phyloP scores from a whole-genome alignment of 2,797 vertebrate species.

The Neosilurus mollespiculum region DNA sequence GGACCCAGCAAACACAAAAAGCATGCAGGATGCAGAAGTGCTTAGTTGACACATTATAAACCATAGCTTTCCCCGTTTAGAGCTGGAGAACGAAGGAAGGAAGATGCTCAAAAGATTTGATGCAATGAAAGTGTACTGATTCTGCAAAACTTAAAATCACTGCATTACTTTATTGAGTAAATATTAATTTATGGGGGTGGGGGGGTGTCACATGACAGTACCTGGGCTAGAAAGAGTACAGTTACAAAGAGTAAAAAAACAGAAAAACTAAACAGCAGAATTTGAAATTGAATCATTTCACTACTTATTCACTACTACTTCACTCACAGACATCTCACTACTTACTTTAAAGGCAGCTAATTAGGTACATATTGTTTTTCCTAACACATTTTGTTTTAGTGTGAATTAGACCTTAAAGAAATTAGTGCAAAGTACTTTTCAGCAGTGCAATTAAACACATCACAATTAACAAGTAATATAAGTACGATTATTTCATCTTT shows the following conservation, averaged over 20 bases:
- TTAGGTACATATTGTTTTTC: background rate
- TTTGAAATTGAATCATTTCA: background rate
- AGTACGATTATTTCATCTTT: background rate
- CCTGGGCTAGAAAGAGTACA: background rate
- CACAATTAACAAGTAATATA: background rate
- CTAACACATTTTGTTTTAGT: background rate
- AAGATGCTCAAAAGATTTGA: conserved; percentile 63
- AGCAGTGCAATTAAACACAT: background rate
- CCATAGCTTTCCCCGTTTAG: conserved; percentile 64
- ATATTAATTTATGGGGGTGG: background rate
- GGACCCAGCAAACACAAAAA: background rate
- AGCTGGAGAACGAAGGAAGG: conserved; percentile 56
- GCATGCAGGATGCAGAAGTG: background rate
- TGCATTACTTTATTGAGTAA: conserved; percentile 28
- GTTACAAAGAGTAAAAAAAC: background rate
- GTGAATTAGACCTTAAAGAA: background rate
- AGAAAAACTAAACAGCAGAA: background rate
- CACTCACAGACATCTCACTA: background rate
- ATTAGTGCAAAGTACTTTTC: background rate
- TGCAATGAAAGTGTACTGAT: background rate
- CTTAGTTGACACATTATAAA: conserved; percentile 69
- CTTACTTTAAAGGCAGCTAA: conserved; percentile 18
- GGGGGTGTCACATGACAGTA: background rate
- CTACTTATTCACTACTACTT: background rate
- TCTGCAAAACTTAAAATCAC: background rate